phyloP scores from a whole-genome alignment of 2,888 invertebrate species.

The Iphiclides podalirius region DNA sequence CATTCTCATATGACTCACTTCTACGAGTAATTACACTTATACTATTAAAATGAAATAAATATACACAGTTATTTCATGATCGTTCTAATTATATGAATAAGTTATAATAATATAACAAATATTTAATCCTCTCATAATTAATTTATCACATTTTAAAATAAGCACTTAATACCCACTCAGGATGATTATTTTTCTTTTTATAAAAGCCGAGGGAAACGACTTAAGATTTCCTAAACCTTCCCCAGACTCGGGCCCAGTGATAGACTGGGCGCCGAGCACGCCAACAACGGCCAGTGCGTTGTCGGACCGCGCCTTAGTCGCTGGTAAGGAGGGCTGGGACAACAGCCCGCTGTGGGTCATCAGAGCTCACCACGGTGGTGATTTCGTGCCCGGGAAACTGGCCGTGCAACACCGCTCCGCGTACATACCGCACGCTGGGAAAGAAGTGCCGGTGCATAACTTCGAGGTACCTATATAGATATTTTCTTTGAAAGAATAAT shows the following conservation, averaged over 20 bases:
- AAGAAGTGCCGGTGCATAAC: constrained; percentile 64
- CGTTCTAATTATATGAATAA: too few relatives aligned
- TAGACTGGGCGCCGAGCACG: constrained; percentile 61
- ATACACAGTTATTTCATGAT: too few relatives aligned
- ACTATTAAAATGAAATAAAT: too few relatives aligned
- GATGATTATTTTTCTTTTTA: too few relatives aligned
- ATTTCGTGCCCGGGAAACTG: constrained; percentile 65
- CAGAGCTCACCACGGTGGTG: constrained; percentile 62
- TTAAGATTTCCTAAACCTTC: background rate
- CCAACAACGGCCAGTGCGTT: constrained; percentile 43
- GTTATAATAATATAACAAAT: too few relatives aligned
- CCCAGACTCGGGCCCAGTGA: constrained; percentile 26
- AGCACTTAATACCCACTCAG: too few relatives aligned
- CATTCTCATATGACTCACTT: too few relatives aligned
- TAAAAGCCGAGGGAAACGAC: background rate
- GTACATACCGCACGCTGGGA: constrained; percentile 56
- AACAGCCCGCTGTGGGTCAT: constrained; percentile 68
- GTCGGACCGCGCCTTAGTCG: constrained; percentile 53
- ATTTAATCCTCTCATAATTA: too few relatives aligned
- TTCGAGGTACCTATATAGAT: constrained; percentile 62
- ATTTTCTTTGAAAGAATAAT: too few relatives aligned
- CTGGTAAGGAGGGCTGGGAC: constrained; percentile 69
- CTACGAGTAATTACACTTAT: too few relatives aligned
- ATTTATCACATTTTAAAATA: too few relatives aligned
- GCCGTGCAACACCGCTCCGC: constrained; percentile 60